Evolutionary conservation across 2,797 vertebrate species (phyloP).

Genomic region (Dallia pectoralis): DNA sequence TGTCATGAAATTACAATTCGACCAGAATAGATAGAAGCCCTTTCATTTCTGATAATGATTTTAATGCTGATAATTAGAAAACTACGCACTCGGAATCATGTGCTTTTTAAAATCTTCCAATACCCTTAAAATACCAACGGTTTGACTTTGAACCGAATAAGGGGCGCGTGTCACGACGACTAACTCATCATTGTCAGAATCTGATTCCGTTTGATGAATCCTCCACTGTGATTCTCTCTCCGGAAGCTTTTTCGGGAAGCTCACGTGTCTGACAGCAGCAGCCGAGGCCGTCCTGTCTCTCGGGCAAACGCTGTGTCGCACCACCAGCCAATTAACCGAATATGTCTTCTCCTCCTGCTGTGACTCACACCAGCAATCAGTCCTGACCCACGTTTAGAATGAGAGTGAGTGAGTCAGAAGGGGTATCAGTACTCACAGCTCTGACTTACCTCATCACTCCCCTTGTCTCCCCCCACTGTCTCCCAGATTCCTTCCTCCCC

Average conservation of each 20-base stretch:
- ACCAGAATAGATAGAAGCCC: not conserved
- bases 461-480: not conserved
- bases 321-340: not conserved
- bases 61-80: not conserved
- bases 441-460: not conserved
- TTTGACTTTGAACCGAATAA: not conserved
- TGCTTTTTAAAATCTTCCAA: too few relatives aligned
- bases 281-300: slow-evolving; percentile 6
- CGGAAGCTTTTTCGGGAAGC: slow-evolving; percentile 24
- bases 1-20: not conserved
- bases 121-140: too few relatives aligned
- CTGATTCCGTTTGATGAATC: slow-evolving; percentile 4
- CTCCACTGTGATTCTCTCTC: not conserved
- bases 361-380: slow-evolving; percentile 4
- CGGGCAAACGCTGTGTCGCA: slow-evolving; percentile 7
- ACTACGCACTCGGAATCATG: too few relatives aligned
- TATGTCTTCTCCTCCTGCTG: slow-evolving; percentile 14
- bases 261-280: not conserved
- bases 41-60: not conserved
- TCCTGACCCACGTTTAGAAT: not conserved
- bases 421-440: not conserved
- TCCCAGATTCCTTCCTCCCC: not conserved
- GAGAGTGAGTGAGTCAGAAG: not conserved
- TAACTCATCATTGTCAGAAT: not conserved
- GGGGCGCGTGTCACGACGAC: not conserved